A percentile compares a stretch with the other conserved stretches of the same genome.
phyloP scores from a whole-genome alignment of 2,888 invertebrate species.

The Parelbella ahira region DNA sequence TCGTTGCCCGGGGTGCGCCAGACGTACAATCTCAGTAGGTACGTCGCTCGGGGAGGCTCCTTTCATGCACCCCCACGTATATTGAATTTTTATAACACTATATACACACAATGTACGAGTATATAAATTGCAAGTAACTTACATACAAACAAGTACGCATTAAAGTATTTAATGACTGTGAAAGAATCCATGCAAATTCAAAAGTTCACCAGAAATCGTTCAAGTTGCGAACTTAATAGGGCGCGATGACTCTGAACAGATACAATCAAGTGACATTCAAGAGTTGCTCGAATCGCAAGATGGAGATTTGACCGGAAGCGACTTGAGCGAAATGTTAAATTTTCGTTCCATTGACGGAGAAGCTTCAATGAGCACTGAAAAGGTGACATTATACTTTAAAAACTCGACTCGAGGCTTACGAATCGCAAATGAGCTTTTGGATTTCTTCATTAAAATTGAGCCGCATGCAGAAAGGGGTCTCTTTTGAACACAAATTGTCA shows the following conservation, averaged over 20 bases:
- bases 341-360: constrained; percentile 31
- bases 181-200: too few relatives aligned
- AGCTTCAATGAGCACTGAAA: constrained; percentile 30
- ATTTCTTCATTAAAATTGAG: constrained; percentile 33
- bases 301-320: constrained; percentile 38
- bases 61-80: too few relatives aligned
- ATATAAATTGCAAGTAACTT: too few relatives aligned
- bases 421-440: constrained; percentile 33
- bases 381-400: constrained; percentile 29
- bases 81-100: too few relatives aligned
- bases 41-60: too few relatives aligned
- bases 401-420: constrained; percentile 32
- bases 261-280: constrained; percentile 35
- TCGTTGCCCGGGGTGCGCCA: too few relatives aligned
- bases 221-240: constrained; percentile 37
- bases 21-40: too few relatives aligned
- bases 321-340: constrained; percentile 36
- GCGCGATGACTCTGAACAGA: constrained; percentile 34
- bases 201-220: too few relatives aligned
- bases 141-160: too few relatives aligned
- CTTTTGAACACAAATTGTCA: constrained; percentile 29
- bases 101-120: too few relatives aligned
- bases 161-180: too few relatives aligned
- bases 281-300: constrained; percentile 33
- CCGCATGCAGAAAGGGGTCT: constrained; percentile 30